Percentiles rank a stretch among this genome's conserved stretches.
Evolutionary conservation across 2,888 invertebrate species (phyloP).

Genomic region (Pachycephus smyrnensis): DNA sequence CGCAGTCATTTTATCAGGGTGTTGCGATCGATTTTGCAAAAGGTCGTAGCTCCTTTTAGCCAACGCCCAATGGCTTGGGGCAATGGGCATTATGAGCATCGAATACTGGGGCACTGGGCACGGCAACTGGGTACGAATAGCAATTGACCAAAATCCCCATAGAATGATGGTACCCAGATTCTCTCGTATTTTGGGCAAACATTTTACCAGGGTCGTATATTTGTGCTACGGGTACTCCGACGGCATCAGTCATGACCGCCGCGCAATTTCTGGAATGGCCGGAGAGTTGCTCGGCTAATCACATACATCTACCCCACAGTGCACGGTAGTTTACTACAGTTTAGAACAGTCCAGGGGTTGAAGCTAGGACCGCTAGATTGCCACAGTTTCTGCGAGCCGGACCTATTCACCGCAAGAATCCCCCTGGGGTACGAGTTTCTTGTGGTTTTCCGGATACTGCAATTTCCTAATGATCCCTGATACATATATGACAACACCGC

Average conservation of each 20-base stretch:
- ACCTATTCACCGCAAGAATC: slow-evolving; percentile 22
- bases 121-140: neutral
- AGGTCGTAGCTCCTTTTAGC: neutral
- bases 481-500: neutral
- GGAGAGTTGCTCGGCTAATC: slow-evolving; percentile 24
- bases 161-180: neutral
- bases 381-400: slow-evolving; percentile 7
- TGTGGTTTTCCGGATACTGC: slow-evolving; percentile 21
- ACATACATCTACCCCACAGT: slow-evolving; percentile 23
- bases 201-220: neutral
- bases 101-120: neutral
- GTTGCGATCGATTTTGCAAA: neutral
- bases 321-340: slow-evolving; percentile 25
- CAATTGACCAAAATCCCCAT: neutral
- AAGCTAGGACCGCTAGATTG: slow-evolving; percentile 16
- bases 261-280: slow-evolving; percentile 33
- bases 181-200: neutral
- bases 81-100: neutral
- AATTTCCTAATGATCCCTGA: neutral
- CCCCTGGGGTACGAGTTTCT: slow-evolving; percentile 23
- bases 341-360: slow-evolving; percentile 19
- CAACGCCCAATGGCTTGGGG: neutral
- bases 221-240: slow-evolving; percentile 15
- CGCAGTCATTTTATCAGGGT: neutral
- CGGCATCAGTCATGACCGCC: slow-evolving; percentile 38